Percentiles rank a stretch among this genome's conserved stretches.
phyloP scores from a whole-genome alignment of 1,140 invertebrate genomes.

The Ridgeia piscesae region DNA sequence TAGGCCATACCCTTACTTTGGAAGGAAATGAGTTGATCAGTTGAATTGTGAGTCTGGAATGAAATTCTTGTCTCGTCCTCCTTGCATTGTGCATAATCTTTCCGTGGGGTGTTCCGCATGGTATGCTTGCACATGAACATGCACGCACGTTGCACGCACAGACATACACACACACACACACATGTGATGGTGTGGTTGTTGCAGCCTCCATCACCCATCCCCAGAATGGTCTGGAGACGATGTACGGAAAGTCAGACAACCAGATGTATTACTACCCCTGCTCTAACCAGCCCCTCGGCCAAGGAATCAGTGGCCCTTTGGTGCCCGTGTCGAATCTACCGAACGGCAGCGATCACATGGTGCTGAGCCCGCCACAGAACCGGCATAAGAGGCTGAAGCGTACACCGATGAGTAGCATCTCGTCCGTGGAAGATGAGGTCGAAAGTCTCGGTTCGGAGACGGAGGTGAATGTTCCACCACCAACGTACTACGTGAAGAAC shows the following conservation, averaged over 20 bases:
- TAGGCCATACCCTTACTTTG: not conserved
- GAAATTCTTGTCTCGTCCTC: not conserved
- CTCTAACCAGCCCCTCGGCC: slow-evolving; percentile 29
- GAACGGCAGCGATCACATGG: not conserved
- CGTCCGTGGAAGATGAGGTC: slow-evolving; percentile 64
- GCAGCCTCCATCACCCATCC: slow-evolving; percentile 93
- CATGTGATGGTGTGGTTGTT: slow-evolving; percentile 52
- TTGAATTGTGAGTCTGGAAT: not conserved
- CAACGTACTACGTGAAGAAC: not conserved
- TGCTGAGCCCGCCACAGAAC: slow-evolving; percentile 50
- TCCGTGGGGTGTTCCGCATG: no score
- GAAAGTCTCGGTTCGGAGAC: slow-evolving; percentile 54
- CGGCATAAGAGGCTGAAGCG: slow-evolving; percentile 64
- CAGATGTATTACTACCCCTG: slow-evolving; percentile 51
- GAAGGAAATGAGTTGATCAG: not conserved
- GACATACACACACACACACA: no score
- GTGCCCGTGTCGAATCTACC: not conserved
- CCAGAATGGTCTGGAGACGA: slow-evolving; percentile 74
- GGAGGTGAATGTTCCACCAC: slow-evolving; percentile 35
- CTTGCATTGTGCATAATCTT: not conserved
- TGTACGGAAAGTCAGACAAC: not conserved
- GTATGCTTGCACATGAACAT: not conserved
- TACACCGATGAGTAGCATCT: slow-evolving; percentile 57
- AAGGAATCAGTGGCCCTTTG: slow-evolving; percentile 24
- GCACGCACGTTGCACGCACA: no score